Evolutionary conservation across 64 coral and sea anemone species (phyloP), one percentile per base, ranked within the genome.

Genomic region (Anthopleura sola): DNA sequence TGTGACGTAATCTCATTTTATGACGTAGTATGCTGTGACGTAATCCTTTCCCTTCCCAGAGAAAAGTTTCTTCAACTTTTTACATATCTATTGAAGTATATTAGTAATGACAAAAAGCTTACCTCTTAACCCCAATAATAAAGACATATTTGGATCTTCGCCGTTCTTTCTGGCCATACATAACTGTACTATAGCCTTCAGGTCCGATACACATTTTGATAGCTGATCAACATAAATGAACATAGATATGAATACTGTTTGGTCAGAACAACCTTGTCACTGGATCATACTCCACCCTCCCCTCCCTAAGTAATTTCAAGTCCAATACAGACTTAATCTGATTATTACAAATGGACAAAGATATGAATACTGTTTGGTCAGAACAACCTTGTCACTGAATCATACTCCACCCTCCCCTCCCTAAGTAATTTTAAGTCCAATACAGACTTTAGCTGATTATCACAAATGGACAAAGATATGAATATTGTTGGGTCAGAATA

Each of bases 101-200:
- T 58, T 58, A 16, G 4, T 26, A 62, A n/a, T 26, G n/a, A 62
- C 7, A 32, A 34, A 71, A 34, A 33, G 12, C 13, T 71, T 60
- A 95, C 94, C 81, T 91, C 84, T 86, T 14, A 85, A 31, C 54
- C 94, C 94, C 39, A 96, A 87, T 36, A 96, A 56, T 39, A 96
- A 76, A 17, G 94, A 96, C 90, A 96, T 96, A 54, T 92, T 89
- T 17, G 94, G 94, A 24, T 96, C 94, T 78, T 96, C 87, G 49
- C 94, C 94, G 77, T 84, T 86, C 47, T 81, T 96, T 74, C 94
- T 86, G 64, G 91, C 90, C 24, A 77, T 79, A 75, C 94, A 96
- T 78, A 96, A 71, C 85, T 96, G 94, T 77, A 96, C 68, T 28
- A 96, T 89, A 40, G 86, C 86, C 69, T 90, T 96, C 6, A 96